phyloP scores from a whole-genome alignment of 2,888 invertebrate species.

The Corythucha ciliata region DNA sequence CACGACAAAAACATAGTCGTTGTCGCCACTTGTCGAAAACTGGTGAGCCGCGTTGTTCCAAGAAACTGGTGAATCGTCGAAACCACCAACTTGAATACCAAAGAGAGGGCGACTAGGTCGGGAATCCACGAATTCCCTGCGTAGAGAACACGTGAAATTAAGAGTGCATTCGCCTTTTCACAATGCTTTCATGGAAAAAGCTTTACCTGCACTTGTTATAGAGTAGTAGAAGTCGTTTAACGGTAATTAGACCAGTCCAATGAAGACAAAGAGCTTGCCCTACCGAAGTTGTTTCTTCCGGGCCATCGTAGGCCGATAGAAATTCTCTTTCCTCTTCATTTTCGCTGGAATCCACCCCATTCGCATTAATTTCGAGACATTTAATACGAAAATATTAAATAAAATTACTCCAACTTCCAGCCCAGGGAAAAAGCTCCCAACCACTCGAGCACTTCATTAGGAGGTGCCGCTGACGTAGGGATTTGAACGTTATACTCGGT shows the following conservation, averaged over 20 bases:
- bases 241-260: constrained; percentile 47
- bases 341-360: too few species aligned
- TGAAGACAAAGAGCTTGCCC: constrained; percentile 43
- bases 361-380: constrained; percentile 1
- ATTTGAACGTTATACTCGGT: constrained; percentile 7
- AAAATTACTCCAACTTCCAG: neutral
- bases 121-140: constrained; percentile 37
- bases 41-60: constrained; percentile 45
- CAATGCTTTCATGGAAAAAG: too few species aligned
- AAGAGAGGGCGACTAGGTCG: constrained; percentile 42
- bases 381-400: neutral
- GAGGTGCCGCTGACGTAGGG: constrained; percentile 1
- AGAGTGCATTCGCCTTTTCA: too few species aligned
- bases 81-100: constrained; percentile 49
- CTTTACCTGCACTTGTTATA: constrained; percentile 40
- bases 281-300: constrained; percentile 39
- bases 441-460: constrained; percentile 17
- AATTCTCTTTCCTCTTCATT: too few species aligned
- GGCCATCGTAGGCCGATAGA: constrained; percentile 42
- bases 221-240: constrained; percentile 41
- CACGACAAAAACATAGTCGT: constrained; percentile 45
- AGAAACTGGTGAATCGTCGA: constrained; percentile 46
- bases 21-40: constrained; percentile 46
- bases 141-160: too few species aligned
- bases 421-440: constrained; percentile 11